phyloP scores from a whole-genome alignment of 2,888 invertebrate species.

The Meandrusa payeni region DNA sequence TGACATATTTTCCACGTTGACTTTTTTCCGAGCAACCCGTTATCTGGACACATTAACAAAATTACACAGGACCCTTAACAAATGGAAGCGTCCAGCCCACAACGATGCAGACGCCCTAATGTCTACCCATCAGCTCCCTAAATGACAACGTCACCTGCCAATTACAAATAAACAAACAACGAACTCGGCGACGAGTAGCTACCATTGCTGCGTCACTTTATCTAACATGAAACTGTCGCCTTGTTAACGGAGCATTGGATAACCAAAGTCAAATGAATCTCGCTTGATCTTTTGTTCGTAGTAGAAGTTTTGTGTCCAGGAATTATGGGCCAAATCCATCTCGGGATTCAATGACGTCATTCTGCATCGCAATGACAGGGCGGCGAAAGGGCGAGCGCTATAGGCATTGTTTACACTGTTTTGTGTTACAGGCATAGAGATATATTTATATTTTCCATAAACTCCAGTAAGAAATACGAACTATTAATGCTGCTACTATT shows the following conservation, averaged over 20 bases:
- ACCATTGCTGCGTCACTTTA: conserved; percentile 39
- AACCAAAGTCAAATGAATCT: conserved; percentile 11
- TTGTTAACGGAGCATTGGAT: conserved; percentile 38
- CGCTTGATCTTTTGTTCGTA: conserved; percentile 21
- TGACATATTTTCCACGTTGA: conserved; percentile 52
- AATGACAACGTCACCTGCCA: conserved; percentile 75
- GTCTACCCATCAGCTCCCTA: conserved; percentile 74
- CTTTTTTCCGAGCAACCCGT: conserved; percentile 56
- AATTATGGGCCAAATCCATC: conserved; percentile 77
- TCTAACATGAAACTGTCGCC: not conserved
- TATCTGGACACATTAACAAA: conserved; percentile 63
- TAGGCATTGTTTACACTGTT: conserved; percentile 48
- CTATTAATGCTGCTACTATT: no score
- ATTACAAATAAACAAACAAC: conserved; percentile 42
- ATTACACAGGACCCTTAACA: conserved; percentile 66
- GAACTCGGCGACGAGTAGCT: conserved; percentile 21
- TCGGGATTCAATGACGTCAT: conserved; percentile 74
- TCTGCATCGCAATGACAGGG: conserved; percentile 71
- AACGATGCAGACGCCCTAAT: conserved; percentile 74
- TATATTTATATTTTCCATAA: no score
- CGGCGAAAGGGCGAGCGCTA: conserved; percentile 59
- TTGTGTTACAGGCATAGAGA: conserved; percentile 29
- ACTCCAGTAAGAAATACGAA: no score
- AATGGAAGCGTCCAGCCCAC: conserved; percentile 64
- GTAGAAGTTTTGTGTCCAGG: conserved; percentile 57